Conservation (phyloP, 1,140 invertebrate species). For the Vollenhovia emeryi region DNA sequence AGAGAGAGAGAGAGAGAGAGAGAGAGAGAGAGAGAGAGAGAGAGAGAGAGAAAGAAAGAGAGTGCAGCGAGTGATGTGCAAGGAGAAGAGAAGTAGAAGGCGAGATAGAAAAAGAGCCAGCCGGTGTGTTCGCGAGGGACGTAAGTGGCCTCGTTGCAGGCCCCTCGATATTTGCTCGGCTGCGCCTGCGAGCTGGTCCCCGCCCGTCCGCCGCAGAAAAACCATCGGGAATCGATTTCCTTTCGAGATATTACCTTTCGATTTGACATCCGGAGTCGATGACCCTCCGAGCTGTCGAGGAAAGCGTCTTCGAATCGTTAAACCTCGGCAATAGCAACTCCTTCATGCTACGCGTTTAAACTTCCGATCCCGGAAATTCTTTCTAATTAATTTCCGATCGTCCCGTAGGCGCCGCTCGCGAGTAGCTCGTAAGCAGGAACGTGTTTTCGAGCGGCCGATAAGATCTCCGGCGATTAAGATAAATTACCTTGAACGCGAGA, state of each 20-base stretch:
- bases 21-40: slow-evolving; percentile 37
- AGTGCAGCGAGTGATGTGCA: slow-evolving; percentile 2
- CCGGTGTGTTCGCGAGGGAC: slow-evolving; percentile 66
- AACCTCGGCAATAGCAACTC: slow-evolving; percentile 45
- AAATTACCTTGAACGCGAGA: background rate
- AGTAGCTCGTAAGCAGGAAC: background rate
- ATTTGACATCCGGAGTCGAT: slow-evolving; percentile 54
- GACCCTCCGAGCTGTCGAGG: slow-evolving; percentile 57
- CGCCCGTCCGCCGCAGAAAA: slow-evolving; percentile 46
- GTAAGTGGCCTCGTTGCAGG: slow-evolving; percentile 76
- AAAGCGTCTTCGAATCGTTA: slow-evolving; percentile 23
- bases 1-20: slow-evolving; percentile 37
- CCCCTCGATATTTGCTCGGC: slow-evolving; percentile 67
- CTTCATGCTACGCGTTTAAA: slow-evolving; percentile 10
- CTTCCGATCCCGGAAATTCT: slow-evolving; percentile 1
- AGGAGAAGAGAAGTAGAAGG: slow-evolving; percentile 13
- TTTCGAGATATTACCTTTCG: slow-evolving; percentile 64
- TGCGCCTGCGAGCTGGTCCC: slow-evolving; percentile 40
- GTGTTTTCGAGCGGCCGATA: background rate
- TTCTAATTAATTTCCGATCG: slow-evolving; percentile 16
- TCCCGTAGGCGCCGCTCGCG: background rate
- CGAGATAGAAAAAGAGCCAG: slow-evolving; percentile 57
- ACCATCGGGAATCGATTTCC: slow-evolving; percentile 41
- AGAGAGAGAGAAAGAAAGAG: slow-evolving; percentile 8
- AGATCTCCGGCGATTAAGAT: slow-evolving; percentile 1